Conservation (phyloP, 1,140 invertebrate genomes). For the Panagrolaimus sp. region DNA sequence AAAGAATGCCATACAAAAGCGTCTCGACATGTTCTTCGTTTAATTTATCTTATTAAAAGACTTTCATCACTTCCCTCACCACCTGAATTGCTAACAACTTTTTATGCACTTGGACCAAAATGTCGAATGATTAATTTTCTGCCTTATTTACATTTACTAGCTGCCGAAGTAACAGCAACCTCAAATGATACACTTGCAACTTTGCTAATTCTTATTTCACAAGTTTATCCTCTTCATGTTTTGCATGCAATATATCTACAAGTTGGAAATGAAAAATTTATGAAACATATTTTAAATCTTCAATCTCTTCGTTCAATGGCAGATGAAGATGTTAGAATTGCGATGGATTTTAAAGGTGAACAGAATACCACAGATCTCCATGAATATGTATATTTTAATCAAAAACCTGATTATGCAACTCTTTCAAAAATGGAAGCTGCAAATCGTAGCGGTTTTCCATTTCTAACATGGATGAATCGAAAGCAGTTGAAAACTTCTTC, state of each 20-base stretch:
- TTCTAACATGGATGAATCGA: neutral
- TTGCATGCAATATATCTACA: neutral
- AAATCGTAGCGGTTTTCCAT: neutral
- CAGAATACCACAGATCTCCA: no score
- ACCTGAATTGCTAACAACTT: neutral
- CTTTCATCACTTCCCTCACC: neutral
- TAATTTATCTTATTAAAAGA: neutral
- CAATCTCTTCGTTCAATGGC: neutral
- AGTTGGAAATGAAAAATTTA: neutral
- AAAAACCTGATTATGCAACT: neutral
- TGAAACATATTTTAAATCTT: neutral
- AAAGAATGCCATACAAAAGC: neutral
- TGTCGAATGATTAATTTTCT: neutral
- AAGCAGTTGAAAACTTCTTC: neutral
- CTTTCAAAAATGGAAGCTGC: no score
- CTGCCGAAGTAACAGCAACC: neutral
- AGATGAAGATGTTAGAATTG: neutral
- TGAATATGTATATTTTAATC: neutral
- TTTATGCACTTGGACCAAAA: neutral
- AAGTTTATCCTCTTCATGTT: conserved; percentile 5
- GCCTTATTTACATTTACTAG: neutral
- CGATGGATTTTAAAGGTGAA: neutral
- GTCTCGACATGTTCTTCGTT: neutral
- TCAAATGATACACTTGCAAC: neutral
- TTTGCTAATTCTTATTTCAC: neutral